Conservation (phyloP, 2,113 vertebrate species). For the Myiagra hebetior region DNA sequence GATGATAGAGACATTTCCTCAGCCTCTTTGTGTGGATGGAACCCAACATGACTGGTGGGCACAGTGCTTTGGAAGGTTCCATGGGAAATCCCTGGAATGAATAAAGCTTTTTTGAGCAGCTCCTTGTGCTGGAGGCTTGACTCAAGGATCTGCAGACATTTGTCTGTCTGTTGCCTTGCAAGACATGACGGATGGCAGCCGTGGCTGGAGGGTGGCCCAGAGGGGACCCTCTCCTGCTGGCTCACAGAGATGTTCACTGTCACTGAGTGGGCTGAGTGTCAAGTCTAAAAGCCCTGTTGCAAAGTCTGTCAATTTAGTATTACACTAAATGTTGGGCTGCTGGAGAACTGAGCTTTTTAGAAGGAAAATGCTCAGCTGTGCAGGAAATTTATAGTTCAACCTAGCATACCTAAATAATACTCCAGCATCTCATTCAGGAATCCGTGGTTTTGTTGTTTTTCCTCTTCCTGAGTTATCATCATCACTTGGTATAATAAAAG, state of each 20-base stretch:
- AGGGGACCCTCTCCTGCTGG: background rate
- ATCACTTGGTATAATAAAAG: background rate
- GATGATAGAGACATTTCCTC: background rate
- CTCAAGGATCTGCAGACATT: background rate
- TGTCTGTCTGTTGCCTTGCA: background rate
- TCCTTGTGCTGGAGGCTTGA: background rate
- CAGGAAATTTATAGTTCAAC: background rate
- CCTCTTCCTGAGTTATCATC: background rate
- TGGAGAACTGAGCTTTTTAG: background rate
- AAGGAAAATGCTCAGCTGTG: background rate
- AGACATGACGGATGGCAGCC: accelerated
- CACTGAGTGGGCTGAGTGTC: background rate
- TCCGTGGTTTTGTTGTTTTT: background rate
- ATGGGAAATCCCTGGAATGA: background rate
- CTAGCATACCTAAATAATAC: background rate
- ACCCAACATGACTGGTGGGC: background rate
- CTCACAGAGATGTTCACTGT: background rate
- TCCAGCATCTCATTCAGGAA: background rate
- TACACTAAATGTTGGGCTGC: background rate
- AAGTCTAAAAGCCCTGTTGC: background rate
- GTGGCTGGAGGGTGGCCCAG: background rate
- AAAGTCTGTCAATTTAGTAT: background rate
- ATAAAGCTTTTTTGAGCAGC: background rate
- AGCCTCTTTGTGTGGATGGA: background rate
- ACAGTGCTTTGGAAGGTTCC: background rate